Evolutionary conservation across 2,797 vertebrate genomes (phyloP), one percentile per base, ranked within the genome.

Genomic region (Hypotaenidia okinawae): DNA sequence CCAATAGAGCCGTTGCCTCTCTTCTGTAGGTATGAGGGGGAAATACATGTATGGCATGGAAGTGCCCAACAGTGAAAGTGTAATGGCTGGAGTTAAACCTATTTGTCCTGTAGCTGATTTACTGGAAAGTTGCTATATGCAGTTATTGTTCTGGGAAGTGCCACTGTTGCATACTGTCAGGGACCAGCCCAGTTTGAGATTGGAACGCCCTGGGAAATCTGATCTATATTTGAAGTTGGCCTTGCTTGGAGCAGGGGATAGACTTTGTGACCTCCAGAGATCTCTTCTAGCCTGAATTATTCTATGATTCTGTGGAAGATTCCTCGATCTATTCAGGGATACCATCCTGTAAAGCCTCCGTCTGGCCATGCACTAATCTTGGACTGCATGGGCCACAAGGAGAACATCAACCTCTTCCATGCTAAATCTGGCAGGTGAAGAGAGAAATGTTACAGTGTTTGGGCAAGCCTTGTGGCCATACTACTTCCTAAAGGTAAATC

Each of bases 61-160:
- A 63, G 32, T 41, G 64, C 15, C 8, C 27, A 51, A 11, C 9
- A 43, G 32, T 28, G 17, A 30, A 70, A 74, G n/a, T 49, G 11
- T 45, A 61, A 21, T 49, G 32, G 16, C n/a, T 64, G 69, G 59
- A 87, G 93, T 61, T 74, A 88, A 94, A 87, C 39, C 32, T 81
- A 2, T 68, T 80, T 64, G 39, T 66, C 91, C 54, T 78, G 69
- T 66, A 78, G 16, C 28, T 66, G 66, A 55, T 86, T 75, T 68
- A 94, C 62, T 86, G 84, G 73, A 49, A 95, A 78, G 79, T 33
- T 88, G 51, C 69, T 95, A 81, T 80, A 72, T 69, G 62, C 0
- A 2, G n/a, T 93, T 78, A 83, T 94, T 86, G 61, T 96, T 96
- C 95, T 91, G 22, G 69, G 79, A 94, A 96, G 76, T 51, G 69